A percentile compares a stretch with the other conserved stretches of the same genome.
phyloP scores from a whole-genome alignment of 1,140 invertebrate genomes.

The Neodiprion virginianus region DNA sequence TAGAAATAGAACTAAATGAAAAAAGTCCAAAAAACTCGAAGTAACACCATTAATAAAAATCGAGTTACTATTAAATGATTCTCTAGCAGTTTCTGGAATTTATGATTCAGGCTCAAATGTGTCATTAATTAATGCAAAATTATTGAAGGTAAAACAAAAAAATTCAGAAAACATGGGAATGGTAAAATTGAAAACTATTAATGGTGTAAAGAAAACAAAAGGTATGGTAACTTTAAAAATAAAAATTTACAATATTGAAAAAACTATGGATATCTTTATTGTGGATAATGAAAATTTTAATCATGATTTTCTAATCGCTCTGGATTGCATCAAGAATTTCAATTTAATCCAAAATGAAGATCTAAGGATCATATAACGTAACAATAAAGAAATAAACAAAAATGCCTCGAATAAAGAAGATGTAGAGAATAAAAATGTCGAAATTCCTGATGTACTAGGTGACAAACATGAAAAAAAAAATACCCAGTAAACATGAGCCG shows the following conservation, averaged over 20 bases:
- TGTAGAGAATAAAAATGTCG: background rate
- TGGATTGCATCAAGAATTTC: slow-evolving; percentile 25
- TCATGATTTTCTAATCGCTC: slow-evolving; percentile 26
- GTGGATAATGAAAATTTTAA: slow-evolving; percentile 26
- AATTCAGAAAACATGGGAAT: slow-evolving; percentile 15
- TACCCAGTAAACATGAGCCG: no score
- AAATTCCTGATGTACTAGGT: no score
- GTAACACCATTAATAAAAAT: no score
- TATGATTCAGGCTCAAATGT: slow-evolving; percentile 19
- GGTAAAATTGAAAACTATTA: slow-evolving; percentile 28
- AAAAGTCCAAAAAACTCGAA: no score
- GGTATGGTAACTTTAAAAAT: slow-evolving; percentile 17
- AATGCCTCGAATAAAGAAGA: background rate
- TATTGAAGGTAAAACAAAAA: slow-evolving; percentile 34
- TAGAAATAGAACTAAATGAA: no score
- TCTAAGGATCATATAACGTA: slow-evolving; percentile 23
- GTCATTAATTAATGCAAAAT: slow-evolving; percentile 42
- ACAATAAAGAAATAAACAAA: slow-evolving; percentile 1
- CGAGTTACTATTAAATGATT: no score
- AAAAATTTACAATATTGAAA: slow-evolving; percentile 5
- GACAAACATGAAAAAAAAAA: no score
- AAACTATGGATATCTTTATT: slow-evolving; percentile 24
- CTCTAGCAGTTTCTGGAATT: no score
- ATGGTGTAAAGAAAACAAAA: slow-evolving; percentile 29
- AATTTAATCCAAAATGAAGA: slow-evolving; percentile 24